Base-by-base conservation (phyloP, 2,888 invertebrate species). In the Spilosoma lubricipeda region DNA sequence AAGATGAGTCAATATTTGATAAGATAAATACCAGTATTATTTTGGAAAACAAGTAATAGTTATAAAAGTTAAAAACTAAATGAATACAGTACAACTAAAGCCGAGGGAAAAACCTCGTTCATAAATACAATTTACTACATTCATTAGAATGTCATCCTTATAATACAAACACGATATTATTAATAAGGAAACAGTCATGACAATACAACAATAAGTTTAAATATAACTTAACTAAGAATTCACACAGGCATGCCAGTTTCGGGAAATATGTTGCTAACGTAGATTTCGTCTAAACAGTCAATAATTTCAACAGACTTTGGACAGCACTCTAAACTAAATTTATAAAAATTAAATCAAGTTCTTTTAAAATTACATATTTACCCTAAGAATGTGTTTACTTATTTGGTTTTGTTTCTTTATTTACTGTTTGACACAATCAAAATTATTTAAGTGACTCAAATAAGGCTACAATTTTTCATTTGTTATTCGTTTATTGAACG, bases 171-270 rank as follows among this genome's bases (percentile, higher is more conserved):
- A 64, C 33, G 64, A 64, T 65, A 65, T 48, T 45, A 45, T 18
- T 48, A 33, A 45, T 4, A 45, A 20, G 70, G 45, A 70, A 70
- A 70, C 33, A 64, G 2, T 8, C 45, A 39, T 18, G 33, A 30
- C 45, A 64, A 64, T 45, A 64, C 15, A 70, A 70, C 33, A 45
- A 45, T 70, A 64, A 45, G 33, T 45, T 63, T 27, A 70, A 64
- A 67, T 72, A 72, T 42, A 39, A 39, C 15, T 45, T 42, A n/a
- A 69, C 64, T 56, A 66, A 65, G 20, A 64, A 68, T 63, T 67
- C 65, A 72, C 71, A 48, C 20, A 20, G 33, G 15, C 59, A 67
- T 67, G 67, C 7, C 23, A 72, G 30, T 56, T 72, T 71, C 48
- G 18, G 67, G 9, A 30, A 66, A 65, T 48, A 13, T 13, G 48